Base-by-base conservation (phyloP, 2,888 invertebrate species). In the Noctua janthina region DNA sequence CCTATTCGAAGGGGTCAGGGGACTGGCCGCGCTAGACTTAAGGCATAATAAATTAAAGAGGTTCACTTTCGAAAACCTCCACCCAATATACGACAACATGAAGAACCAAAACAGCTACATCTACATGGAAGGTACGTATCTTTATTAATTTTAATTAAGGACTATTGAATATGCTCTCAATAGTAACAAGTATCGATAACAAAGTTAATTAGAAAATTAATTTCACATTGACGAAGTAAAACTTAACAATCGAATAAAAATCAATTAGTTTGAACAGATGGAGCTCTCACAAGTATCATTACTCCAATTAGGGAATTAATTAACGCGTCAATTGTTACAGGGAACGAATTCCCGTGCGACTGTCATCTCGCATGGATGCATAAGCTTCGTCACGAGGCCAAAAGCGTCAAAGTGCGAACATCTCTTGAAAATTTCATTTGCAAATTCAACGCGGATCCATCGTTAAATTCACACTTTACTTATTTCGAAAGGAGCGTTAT, bases 331-430 rank as follows among this genome's bases (percentile, higher is more conserved):
- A 93, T 96, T 95, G 95, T 97, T 97, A 76, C 98, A 99, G 99
- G 98, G 91, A 99, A 99, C 96, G 98, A 98, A 91, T 98, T 99
- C 95, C 97, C 98, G 93, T 99, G 99, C 96, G 98, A 98, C 96
- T 98, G 98, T 93, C 98, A 98, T 90, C 97, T 99, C 91, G 97
- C 98, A 82, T 99, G 99, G 99, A 98, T 98, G 96, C 98, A 98
- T 96, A 97, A 97, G 87, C 97, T 99, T 87, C 97, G 98, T 85
- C 98, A 98, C 94, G 98, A 98, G 92, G 98, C 98, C 87, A 97
- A 98, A 94, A 98, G 98, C 95, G 96, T 97, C 84, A 97, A 98
- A 94, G 97, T 98, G 89, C 97, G 97, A 90, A 97, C 97, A 89
- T 97, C 98, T 81, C 97, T 98, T 84, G 98, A 98, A 93, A 98